A percentile compares a stretch with the other conserved stretches of the same genome.
Evolutionary conservation across 2,113 vertebrate genomes (phyloP).

Genomic region (Podilymbus podiceps): DNA sequence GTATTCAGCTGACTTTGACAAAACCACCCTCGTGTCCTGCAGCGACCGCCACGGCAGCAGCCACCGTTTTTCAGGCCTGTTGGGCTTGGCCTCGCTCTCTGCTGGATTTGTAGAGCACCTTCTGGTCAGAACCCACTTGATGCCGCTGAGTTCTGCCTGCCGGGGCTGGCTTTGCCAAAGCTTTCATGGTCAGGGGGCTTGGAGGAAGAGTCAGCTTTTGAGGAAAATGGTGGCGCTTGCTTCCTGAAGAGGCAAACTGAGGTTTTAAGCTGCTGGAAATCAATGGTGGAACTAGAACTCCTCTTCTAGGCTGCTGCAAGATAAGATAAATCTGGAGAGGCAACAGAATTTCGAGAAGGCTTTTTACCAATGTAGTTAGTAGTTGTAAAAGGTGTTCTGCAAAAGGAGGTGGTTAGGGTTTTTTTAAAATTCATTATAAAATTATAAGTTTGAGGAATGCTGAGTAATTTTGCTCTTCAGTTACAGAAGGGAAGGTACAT

Average conservation of each 20-base stretch:
- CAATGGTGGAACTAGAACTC: not conserved
- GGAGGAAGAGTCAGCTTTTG: not conserved
- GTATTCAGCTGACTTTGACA: not conserved
- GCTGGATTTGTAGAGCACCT: not conserved
- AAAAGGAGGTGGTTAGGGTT: not conserved
- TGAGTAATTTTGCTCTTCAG: not conserved
- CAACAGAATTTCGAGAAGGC: not conserved
- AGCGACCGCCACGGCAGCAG: rapidly evolving
- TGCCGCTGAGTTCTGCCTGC: not conserved
- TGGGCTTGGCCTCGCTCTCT: rapidly evolving
- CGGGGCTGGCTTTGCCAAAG: not conserved
- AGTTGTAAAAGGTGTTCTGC: not conserved
- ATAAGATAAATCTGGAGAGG: not conserved
- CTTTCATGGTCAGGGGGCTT: not conserved
- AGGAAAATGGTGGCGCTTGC: not conserved
- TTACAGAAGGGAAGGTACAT: not conserved
- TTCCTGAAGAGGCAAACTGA: not conserved
- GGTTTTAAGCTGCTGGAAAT: not conserved
- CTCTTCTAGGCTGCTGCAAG: not conserved
- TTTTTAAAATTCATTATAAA: not conserved
- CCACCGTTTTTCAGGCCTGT: not conserved
- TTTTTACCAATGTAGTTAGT: not conserved
- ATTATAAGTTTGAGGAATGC: not conserved
- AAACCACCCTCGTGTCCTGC: rapidly evolving
- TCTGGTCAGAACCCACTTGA: rapidly evolving